Base-by-base conservation (phyloP, 2,888 invertebrate species). In the Netelia inedita region DNA sequence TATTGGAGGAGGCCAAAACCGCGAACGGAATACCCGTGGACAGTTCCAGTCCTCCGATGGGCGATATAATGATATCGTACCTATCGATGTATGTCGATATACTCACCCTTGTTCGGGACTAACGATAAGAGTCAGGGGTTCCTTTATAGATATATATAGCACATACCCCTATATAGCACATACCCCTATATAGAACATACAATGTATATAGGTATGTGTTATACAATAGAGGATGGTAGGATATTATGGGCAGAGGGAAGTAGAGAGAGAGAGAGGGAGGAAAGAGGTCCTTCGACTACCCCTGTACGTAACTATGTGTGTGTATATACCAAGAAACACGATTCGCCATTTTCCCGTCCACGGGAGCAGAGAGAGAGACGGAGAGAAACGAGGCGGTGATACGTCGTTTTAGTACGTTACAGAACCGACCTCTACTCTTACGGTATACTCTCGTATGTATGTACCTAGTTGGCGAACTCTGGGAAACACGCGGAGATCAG, bases 1-100 rank as follows among this genome's bases (percentile, higher is more conserved):
- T 69, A 69, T 61, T 61, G 83, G 11, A 66, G 35, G 53, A 61
- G 68, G 66, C 66, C 59, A 16, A 69, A 66, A 68, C 53, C 79
- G 46, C 63, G 65, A 55, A 79, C 63, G 23, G 61, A 79, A 59
- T 61, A 46, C 35, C 21, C 35, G 35, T 19, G 19, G 61, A 28
- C 41, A 35, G 55, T 69, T 11, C 63, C 14, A 16, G 11, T 10
- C 59, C 23, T 74, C 19, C 23, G 41, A 11, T 66, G 6, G n/a
- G 41, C 19, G 35, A 50, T 59, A 50, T 68, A 69, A 53, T 23
- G 19, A 14, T 53, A 2, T 21, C n/a, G 41, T 57, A 28, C 43
- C 46, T 11, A 43, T 68, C 8, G 35, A 76, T 59, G 43, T 43
- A 50, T 65, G 35, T 73, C 35, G 57, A 23, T 53, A 78, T 11